A percentile compares a stretch with the other conserved stretches of the same genome.
phyloP scores from a whole-genome alignment of 2,888 invertebrate genomes.

The Plebejus anna region DNA sequence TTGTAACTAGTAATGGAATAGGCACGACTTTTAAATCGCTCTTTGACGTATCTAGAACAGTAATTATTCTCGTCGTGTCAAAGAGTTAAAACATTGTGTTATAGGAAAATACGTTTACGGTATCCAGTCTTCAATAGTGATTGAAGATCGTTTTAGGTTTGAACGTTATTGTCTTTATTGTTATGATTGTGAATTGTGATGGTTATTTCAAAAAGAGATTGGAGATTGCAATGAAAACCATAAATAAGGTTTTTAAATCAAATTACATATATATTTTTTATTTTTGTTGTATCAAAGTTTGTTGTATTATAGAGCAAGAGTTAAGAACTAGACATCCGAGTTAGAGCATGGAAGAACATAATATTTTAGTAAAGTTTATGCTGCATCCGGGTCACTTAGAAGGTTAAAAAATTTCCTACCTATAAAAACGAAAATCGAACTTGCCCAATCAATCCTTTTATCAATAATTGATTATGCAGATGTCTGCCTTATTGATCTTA shows the following conservation, averaged over 20 bases:
- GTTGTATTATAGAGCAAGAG: too few species aligned
- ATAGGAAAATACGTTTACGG: constrained; percentile 12
- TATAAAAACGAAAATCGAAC: too few species aligned
- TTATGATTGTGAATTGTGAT: not conserved
- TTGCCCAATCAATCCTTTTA: too few species aligned
- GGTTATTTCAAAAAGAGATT: not conserved
- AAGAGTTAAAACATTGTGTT: constrained; percentile 34
- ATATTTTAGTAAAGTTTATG: too few species aligned
- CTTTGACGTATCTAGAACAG: constrained; percentile 43
- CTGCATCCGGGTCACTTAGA: too few species aligned
- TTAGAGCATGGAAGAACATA: too few species aligned
- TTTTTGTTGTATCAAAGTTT: too few species aligned
- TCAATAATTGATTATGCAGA: too few species aligned
- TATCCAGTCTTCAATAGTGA: not conserved
- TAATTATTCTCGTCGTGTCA: constrained; percentile 38
- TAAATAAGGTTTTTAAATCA: not conserved
- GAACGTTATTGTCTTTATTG: not conserved
- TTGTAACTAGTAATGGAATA: constrained; percentile 44
- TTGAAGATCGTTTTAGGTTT: not conserved
- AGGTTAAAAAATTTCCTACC: too few species aligned
- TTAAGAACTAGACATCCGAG: too few species aligned
- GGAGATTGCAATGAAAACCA: not conserved
- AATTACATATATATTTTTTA: too few species aligned
- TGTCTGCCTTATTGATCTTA: too few species aligned
- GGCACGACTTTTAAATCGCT: constrained; percentile 47